Conservation (phyloP, 2,888 invertebrate species). For the Eurytoma californica region DNA sequence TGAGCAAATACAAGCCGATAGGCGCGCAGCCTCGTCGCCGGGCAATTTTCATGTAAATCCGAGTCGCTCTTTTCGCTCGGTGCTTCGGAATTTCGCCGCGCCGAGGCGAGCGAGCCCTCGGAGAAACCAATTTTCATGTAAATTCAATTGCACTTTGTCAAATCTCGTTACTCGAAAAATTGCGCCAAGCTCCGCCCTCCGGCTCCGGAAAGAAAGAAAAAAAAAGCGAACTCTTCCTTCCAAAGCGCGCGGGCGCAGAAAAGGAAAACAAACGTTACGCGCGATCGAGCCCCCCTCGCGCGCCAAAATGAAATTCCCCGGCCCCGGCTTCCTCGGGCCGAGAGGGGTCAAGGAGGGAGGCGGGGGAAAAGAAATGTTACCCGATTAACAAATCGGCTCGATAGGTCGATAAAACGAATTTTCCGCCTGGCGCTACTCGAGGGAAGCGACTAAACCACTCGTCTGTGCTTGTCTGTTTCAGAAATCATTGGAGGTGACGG, state of each 20-base stretch:
- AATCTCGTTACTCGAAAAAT: background rate
- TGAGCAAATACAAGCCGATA: too few relatives aligned
- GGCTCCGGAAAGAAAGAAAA: background rate
- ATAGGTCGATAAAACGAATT: conserved; percentile 27
- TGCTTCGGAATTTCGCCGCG: too few relatives aligned
- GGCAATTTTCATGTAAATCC: too few relatives aligned
- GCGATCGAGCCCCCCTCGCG: background rate
- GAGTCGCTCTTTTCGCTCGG: too few relatives aligned
- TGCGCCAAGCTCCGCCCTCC: background rate
- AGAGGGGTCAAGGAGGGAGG: conserved; percentile 1
- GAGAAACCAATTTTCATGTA: conserved; percentile 13
- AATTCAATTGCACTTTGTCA: conserved; percentile 6
- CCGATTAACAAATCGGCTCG: conserved; percentile 23
- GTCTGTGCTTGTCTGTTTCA: conserved; percentile 72
- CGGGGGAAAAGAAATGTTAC: background rate
- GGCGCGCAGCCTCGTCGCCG: too few relatives aligned
- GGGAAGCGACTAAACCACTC: background rate
- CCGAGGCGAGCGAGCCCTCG: background rate
- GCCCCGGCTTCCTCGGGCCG: too few relatives aligned
- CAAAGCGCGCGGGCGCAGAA: background rate
- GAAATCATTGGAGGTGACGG: conserved; percentile 79
- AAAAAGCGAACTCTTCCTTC: background rate
- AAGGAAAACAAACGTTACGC: too few relatives aligned
- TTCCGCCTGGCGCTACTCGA: conserved; percentile 10
- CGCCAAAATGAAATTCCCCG: too few relatives aligned